These are phyloP conservation scores for Hippasteria phrygiana DNA, from an alignment of 53 echinoderm and acorn worm genomes.

Conservation along the genomic window DNA sequence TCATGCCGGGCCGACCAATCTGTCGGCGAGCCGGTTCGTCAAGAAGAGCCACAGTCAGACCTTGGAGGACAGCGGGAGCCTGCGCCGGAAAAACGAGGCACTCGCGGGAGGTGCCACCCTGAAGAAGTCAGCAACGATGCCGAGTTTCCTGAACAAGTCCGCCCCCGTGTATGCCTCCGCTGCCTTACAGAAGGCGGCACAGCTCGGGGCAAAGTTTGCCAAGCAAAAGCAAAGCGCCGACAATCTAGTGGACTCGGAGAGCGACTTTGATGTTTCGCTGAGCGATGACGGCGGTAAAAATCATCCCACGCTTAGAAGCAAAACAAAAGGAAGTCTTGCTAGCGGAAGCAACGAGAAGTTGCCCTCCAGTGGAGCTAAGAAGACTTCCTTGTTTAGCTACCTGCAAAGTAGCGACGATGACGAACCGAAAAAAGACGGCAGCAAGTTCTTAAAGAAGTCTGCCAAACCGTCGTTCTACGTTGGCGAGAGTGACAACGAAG, in stretches of 20 bases:
- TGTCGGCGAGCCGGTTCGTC: constrained; percentile 62
- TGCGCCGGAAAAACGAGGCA: constrained; percentile 1
- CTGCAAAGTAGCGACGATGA: constrained; percentile 10
- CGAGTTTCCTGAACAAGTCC: constrained; percentile 62
- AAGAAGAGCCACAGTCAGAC: constrained; percentile 76
- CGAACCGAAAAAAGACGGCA: constrained; percentile 22
- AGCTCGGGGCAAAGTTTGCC: constrained; percentile 65
- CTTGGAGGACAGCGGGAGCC: constrained; percentile 6
- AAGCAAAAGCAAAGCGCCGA: constrained; percentile 52
- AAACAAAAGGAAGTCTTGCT: neutral
- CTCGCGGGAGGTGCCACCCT: neutral
- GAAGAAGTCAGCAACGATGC: constrained; percentile 54
- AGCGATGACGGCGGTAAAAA: constrained; percentile 25
- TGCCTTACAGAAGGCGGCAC: constrained; percentile 68
- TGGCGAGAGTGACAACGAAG: constrained; percentile 52
- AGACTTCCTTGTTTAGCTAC: constrained; percentile 5
- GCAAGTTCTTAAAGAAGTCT: constrained; percentile 62
- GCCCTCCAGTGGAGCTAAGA: neutral
- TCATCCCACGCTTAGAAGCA: neutral
- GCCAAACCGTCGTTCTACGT: constrained; percentile 53
- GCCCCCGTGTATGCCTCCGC: constrained; percentile 61
- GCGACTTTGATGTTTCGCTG: constrained; percentile 55
- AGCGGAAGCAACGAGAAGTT: neutral
- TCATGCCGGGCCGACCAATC: neutral
- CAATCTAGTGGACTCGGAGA: constrained; percentile 47